Evolutionary conservation across 2,113 vertebrate species (phyloP), one percentile per base, ranked within the genome.

Genomic region (Clinocottus analis): DNA sequence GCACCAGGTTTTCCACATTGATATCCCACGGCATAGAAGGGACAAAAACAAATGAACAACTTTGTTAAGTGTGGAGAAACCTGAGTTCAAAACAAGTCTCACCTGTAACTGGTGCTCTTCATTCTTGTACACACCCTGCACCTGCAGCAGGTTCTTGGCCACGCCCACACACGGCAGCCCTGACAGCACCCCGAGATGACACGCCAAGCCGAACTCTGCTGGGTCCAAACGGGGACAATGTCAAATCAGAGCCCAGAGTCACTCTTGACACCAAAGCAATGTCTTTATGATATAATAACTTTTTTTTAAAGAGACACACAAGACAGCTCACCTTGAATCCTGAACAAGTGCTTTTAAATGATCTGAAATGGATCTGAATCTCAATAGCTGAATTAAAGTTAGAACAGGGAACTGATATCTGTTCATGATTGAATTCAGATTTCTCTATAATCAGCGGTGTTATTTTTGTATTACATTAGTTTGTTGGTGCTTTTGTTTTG

Each of bases 111-210:
- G 94, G 90, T 99, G 97, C 70, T 93, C 86, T 35, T 96, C 87
- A 0, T 91, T 90, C 82, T 94, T 97, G 87, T 67, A 80, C 66
- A 99, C 90, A 0, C 97, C 97, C 5, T 98, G 96, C 63, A 98
- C 96, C 7, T 97, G 96, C 84, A 99, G 95, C 59, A 99, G 96
- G 67, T 98, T 98, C 93, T 99, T 99, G 83, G 98, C 98, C 79
- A 99, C 97, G 5, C 97, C 98, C 27, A 99, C 39, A 70, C 97
- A 98, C 0, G 98, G 97, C 14, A 99, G 89, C 35, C 92, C 96
- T 0, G 96, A 96, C 70, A 97, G 94, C 43, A 99, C 94, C 0
- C 98, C 98, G 0, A 99, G 95, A 72, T 99, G 98, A 89, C 98
- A 99, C 5, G 98, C 98, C 82, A 97, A 91, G 21, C 98, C 98